Evolutionary conservation across 2,888 invertebrate genomes (phyloP).

Genomic region (Terebella lapidaria): DNA sequence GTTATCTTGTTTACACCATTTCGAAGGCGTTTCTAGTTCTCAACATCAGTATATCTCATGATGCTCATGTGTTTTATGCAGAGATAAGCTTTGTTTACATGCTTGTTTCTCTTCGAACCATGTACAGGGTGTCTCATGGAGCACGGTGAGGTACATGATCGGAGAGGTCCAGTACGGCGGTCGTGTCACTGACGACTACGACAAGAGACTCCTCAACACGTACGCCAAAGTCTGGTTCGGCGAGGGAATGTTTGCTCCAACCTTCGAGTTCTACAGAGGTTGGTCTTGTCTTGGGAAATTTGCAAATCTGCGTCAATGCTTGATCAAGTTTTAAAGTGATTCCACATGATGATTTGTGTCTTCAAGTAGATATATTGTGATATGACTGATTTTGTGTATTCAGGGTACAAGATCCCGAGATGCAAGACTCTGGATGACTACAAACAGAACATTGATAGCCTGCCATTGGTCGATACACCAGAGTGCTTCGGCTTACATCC

Average conservation of each 20-base stretch:
- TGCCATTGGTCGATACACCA: conserved; percentile 71
- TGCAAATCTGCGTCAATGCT: no score
- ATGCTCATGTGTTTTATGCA: no score
- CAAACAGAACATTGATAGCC: conserved; percentile 77
- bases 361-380: background rate
- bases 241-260: conserved; percentile 76
- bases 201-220: conserved; percentile 85
- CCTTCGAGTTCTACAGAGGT: conserved; percentile 88
- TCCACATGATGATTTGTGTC: no score
- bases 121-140: conserved; percentile 95
- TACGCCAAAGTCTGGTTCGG: conserved; percentile 92
- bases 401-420: conserved; percentile 78
- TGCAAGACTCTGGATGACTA: conserved; percentile 60
- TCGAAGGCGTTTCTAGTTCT: no score
- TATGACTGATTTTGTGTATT: conserved; percentile 5
- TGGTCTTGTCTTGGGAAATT: conserved; percentile 8
- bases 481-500: conserved; percentile 94
- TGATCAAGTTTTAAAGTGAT: no score
- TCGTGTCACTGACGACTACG: conserved; percentile 93
- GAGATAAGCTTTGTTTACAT: no score
- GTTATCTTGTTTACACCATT: background rate
- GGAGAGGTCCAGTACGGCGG: conserved; percentile 84
- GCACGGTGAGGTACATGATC: conserved; percentile 94
- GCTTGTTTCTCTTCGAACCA: no score
- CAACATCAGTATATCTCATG: no score